Base-by-base conservation (phyloP, 2,797 vertebrate genomes). In the Tragopan temminckii region DNA sequence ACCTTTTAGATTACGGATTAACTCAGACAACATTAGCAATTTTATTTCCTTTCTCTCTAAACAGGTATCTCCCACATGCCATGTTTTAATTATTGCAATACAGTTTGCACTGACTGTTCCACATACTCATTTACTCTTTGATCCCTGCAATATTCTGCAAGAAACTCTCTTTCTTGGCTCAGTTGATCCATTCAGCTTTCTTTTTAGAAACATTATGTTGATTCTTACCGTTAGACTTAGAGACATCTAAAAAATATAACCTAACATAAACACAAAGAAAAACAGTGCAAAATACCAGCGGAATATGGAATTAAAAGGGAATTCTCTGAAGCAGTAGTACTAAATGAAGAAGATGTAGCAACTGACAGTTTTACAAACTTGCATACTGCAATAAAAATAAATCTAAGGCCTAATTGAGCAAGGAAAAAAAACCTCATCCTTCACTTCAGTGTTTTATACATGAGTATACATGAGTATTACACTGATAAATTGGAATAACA, bases 51-150 rank as follows among this genome's bases (percentile, higher is more conserved):
- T 20, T 75, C 42, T 74, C 43, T 42, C 6, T 40, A n/a, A 5
- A 57, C 1, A 8, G 24, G 55, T 57, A 33, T 80, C 12, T 15
- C 27, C 57, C 4, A 38, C 9, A 23, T 29, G 38, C 0, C 0
- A 0, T 27, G 21, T 36, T 85, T 84, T 38, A 68, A 75, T 31
- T 36, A 75, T 24, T 67, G n/a, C 17, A 52, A 33, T 35, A 69
- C 12, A 11, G 4, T 42, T 21, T 59, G 29, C 35, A 66, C 0
- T 31, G 57, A 4, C 80, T 45, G 79, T 80, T 25, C 11, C 15
- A 57, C 7, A 29, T 20, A n/a, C 4, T 80, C 52, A 5, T 13
- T 83, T 33, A 36, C 36, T 48, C 29, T 66, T 75, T 46, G 38
- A 11, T 10, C 25, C 21, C 29, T 2, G 13, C 10, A 84, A 70